Evolutionary conservation across 2,888 invertebrate genomes (phyloP).

Genomic region (Electrophaes corylata): DNA sequence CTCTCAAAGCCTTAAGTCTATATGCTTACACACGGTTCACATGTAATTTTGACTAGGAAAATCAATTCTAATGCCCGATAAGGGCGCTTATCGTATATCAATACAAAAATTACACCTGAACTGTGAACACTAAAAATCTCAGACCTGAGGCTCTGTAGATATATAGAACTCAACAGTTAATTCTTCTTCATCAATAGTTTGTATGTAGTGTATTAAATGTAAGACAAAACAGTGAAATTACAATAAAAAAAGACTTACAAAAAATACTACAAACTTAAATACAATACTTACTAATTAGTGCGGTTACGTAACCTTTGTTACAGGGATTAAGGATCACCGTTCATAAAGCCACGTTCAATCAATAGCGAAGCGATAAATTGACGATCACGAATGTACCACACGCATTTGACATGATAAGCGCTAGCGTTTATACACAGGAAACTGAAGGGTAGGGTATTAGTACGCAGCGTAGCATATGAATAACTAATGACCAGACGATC

Average conservation of each 20-base stretch:
- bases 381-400: background rate
- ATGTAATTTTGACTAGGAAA: too few species aligned
- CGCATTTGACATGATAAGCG: background rate
- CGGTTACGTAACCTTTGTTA: constrained; percentile 23
- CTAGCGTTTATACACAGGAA: background rate
- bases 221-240: background rate
- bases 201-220: background rate
- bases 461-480: background rate
- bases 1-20: too few species aligned
- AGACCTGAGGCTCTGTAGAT: too few species aligned
- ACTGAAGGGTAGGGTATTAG: background rate
- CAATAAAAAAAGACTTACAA: background rate
- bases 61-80: too few species aligned
- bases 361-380: constrained; percentile 16
- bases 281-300: constrained; percentile 13
- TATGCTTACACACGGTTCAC: too few species aligned
- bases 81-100: too few species aligned
- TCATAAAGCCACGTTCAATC: background rate
- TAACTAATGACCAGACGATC: background rate
- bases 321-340: constrained; percentile 21
- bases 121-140: too few species aligned
- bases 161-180: background rate
- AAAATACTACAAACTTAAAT: constrained; percentile 3
- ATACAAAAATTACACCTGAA: too few species aligned
- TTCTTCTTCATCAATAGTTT: background rate